Conservation (phyloP, 2,113 vertebrate genomes). For the Marmota flaviventris region DNA sequence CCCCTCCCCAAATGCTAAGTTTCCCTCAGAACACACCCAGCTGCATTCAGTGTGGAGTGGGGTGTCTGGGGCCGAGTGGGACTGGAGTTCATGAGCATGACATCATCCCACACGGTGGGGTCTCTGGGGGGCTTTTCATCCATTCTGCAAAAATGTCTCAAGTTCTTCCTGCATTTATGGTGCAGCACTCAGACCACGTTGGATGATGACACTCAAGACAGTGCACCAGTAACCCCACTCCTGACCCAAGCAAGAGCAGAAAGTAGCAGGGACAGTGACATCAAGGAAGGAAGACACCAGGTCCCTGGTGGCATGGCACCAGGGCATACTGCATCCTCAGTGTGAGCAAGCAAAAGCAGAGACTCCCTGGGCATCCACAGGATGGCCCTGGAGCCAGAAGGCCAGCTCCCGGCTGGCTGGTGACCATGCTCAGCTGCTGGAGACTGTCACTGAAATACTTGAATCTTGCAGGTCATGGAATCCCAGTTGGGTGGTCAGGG, state of each 20-base stretch:
- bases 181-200: not conserved
- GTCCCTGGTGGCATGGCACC: not conserved
- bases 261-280: not conserved
- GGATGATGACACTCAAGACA: not conserved
- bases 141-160: not conserved
- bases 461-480: not conserved
- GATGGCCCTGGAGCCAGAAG: not conserved
- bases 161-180: not conserved
- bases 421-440: not conserved
- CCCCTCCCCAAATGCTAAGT: not conserved
- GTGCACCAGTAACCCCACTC: not conserved
- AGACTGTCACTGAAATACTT: not conserved
- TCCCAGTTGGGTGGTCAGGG: not conserved
- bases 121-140: not conserved
- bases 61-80: not conserved
- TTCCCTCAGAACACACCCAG: accelerated
- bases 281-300: not conserved
- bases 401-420: no score
- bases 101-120: not conserved
- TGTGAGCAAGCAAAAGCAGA: not conserved
- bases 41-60: not conserved
- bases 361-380: not conserved
- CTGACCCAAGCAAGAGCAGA: not conserved
- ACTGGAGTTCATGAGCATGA: not conserved
- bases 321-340: not conserved